Base-by-base conservation (phyloP, 2,113 vertebrate species). In the Myrmecophaga tridactyla region DNA sequence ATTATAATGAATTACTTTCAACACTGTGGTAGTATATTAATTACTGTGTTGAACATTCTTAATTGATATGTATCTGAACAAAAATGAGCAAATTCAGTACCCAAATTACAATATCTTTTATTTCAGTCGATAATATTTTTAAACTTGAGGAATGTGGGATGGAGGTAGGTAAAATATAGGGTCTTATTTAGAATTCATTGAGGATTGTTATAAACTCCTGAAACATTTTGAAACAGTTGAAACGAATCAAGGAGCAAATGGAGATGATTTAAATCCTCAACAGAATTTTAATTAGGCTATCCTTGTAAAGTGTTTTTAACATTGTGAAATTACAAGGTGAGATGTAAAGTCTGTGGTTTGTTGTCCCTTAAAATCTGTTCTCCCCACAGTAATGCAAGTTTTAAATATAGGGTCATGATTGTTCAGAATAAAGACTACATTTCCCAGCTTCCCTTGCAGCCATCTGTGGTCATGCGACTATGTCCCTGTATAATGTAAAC, bases 1-100 rank as follows among this genome's bases (percentile, higher is more conserved):
- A 89, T 96, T 82, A 95, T 72, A 86, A 91, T 93, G 95, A 97
- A 96, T 97, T 95, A 87, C 81, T 97, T 97, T 95, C 97, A 97
- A 96, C 77, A 96, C 90, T 94, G 82, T 87, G 96, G 87, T 96
- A 94, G 81, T 96, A 17, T 94, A 95, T 97, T 92, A 97, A 96
- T 94, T 96, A 90, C 92, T 98, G 89, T 56, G 58, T 96, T 97
- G 96, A 98, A 97, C 60, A 88, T 90, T 84, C 90, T 76, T 86
- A 97, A 96, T 81, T 95, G 39, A 96, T 58, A 91, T 95, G 96
- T 93, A 80, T 93, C 76, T 97, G 88, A 87, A 95, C 87, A 96
- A 96, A 97, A 67, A 84, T 97, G 95, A 96, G 58, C 60, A 85
- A 94, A 97, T 56, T 93, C 53, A 94, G 84, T 94, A 94, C 92